A percentile compares a stretch with the other conserved stretches of the same genome.
phyloP scores from a whole-genome alignment of 2,113 vertebrate genomes.

The Galbula dea region DNA sequence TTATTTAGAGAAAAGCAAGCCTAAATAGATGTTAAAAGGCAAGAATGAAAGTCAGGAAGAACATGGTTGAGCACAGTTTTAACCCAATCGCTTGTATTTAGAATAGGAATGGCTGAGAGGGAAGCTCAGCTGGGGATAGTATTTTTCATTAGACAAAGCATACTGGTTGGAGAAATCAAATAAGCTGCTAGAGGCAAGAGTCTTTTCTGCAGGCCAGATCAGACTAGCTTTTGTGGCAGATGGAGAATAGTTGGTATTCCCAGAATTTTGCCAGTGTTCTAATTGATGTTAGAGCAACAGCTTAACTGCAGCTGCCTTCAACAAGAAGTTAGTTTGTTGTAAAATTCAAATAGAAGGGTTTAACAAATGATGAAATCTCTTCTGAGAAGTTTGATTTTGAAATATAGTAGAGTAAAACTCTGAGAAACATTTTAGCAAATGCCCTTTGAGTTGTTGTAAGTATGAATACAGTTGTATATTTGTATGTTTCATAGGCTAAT shows the following conservation, averaged over 20 bases:
- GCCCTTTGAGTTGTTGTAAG: not conserved
- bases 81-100: not conserved
- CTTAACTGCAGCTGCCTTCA: not conserved
- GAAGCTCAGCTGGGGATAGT: not conserved
- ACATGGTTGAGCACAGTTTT: not conserved
- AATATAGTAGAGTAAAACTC: not conserved
- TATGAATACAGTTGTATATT: not conserved
- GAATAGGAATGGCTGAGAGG: not conserved
- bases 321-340: not conserved
- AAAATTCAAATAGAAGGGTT: not conserved
- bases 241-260: not conserved
- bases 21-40: not conserved
- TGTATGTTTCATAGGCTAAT: conserved; percentile 75
- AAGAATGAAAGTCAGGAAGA: not conserved
- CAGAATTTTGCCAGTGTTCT: not conserved
- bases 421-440: not conserved
- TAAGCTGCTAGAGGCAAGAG: not conserved
- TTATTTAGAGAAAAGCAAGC: not conserved
- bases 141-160: not conserved
- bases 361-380: not conserved
- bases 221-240: not conserved
- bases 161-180: not conserved
- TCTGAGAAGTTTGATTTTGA: not conserved
- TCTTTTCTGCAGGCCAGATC: not conserved
- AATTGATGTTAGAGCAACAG: not conserved